A percentile compares a stretch with the other conserved stretches of the same genome.
Evolutionary conservation across 2,888 invertebrate species (phyloP).

Genomic region (Drosophila kuntzei): DNA sequence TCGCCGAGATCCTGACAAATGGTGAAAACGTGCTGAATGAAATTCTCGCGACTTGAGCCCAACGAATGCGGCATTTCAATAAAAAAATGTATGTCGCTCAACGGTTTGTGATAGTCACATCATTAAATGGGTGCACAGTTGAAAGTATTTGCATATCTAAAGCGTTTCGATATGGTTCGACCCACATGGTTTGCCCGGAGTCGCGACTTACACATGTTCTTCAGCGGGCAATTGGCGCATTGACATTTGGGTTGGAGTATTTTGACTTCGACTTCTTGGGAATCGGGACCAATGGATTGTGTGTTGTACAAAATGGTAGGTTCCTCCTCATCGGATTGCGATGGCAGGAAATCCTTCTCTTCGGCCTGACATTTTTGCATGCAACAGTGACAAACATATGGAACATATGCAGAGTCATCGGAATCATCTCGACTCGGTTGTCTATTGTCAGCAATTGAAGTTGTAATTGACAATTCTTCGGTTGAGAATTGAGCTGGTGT

Average conservation of each 20-base stretch:
- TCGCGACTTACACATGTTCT: constrained; percentile 81
- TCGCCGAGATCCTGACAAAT: constrained; percentile 68
- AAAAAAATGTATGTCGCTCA: constrained; percentile 5
- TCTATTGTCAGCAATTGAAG: background rate
- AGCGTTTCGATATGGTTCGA: constrained; percentile 65
- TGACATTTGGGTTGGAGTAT: constrained; percentile 69
- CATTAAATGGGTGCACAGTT: constrained; percentile 27
- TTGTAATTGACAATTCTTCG: background rate
- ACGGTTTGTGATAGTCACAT: background rate
- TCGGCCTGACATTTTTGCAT: constrained; percentile 40
- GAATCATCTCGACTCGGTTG: constrained; percentile 4
- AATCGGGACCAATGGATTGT: constrained; percentile 38
- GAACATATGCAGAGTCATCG: constrained; percentile 34
- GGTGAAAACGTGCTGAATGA: constrained; percentile 63
- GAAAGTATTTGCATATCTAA: constrained; percentile 69
- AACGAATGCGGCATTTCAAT: constrained; percentile 58
- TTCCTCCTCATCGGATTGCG: constrained; percentile 40
- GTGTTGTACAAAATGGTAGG: constrained; percentile 44
- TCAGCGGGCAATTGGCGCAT: constrained; percentile 83
- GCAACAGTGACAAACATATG: constrained; percentile 65
- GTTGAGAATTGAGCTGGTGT: background rate
- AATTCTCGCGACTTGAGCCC: constrained; percentile 55
- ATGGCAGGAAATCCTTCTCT: constrained; percentile 49
- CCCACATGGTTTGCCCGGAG: constrained; percentile 11
- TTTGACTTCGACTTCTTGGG: constrained; percentile 52